A percentile compares a stretch with the other conserved stretches of the same genome.
Evolutionary conservation across 2,797 vertebrate species (phyloP).

Genomic region (Bradypus variegatus): DNA sequence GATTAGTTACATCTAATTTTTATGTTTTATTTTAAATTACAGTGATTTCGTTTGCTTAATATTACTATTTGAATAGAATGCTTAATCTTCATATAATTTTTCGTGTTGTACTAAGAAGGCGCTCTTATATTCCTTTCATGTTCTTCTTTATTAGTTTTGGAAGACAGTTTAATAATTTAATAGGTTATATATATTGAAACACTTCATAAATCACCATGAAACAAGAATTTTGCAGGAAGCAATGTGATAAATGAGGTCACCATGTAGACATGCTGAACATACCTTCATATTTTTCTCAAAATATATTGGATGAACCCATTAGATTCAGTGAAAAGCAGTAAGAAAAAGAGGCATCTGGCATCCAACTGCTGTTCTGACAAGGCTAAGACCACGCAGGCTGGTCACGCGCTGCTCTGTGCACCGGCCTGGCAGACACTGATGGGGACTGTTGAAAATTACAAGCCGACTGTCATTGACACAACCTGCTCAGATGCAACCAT

Average conservation of each 20-base stretch:
- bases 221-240: conserved; percentile 77
- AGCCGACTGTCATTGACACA: conserved; percentile 45
- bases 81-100: background rate
- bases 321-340: conserved; percentile 77
- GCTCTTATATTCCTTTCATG: background rate
- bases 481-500: conserved; percentile 4
- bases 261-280: conserved; percentile 61
- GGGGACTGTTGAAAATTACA: conserved; percentile 61
- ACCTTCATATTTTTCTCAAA: conserved; percentile 74
- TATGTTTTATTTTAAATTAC: background rate
- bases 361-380: conserved; percentile 67
- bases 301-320: conserved; percentile 77
- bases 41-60: background rate
- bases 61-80: background rate
- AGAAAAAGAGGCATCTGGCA: conserved; percentile 73
- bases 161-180: conserved; percentile 73
- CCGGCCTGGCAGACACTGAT: conserved; percentile 53
- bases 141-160: conserved; percentile 48
- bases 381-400: conserved; percentile 58
- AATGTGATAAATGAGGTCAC: conserved; percentile 74
- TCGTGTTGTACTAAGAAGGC: background rate
- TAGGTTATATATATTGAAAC: conserved; percentile 64
- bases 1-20: background rate
- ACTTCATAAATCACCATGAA: conserved; percentile 69
- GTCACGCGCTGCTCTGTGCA: conserved; percentile 58